Conservation (phyloP, 2,888 invertebrate species). For the Lasioglossum oenotherae region DNA sequence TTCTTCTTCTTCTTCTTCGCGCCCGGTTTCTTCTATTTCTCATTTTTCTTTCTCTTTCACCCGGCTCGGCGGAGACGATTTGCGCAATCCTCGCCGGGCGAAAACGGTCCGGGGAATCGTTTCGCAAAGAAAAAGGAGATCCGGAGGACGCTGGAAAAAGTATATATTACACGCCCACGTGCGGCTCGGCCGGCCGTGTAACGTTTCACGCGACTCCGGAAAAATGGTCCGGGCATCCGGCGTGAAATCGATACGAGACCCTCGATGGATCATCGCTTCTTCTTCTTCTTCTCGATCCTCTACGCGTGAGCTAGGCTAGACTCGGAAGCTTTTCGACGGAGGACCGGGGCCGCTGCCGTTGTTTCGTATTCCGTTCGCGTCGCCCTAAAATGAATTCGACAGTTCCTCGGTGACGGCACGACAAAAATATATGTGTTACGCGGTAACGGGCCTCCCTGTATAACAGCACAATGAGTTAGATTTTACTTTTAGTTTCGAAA, state of each 20-base stretch:
- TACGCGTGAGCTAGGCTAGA: neutral
- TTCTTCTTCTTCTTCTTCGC: neutral
- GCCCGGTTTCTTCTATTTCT: constrained; percentile 11
- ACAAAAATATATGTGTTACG: constrained; percentile 78
- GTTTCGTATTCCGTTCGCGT: constrained; percentile 11
- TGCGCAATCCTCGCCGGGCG: constrained; percentile 32
- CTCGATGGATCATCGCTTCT: neutral
- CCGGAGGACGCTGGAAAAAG: neutral
- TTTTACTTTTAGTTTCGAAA: constrained; percentile 85
- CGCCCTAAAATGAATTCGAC: constrained; percentile 54
- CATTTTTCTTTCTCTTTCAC: constrained; percentile 28
- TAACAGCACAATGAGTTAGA: constrained; percentile 83
- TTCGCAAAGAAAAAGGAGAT: constrained; percentile 5
- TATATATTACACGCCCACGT: neutral
- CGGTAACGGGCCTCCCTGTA: constrained; percentile 71
- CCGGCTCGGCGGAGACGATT: constrained; percentile 8
- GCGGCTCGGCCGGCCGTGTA: neutral
- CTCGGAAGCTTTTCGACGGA: neutral
- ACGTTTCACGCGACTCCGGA: neutral
- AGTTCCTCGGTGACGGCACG: constrained; percentile 40
- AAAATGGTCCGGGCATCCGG: neutral
- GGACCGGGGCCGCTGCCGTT: neutral
- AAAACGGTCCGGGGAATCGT: constrained; percentile 1
- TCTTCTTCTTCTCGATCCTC: neutral
- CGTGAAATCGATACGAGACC: neutral